Evolutionary conservation across 2,113 vertebrate genomes (phyloP), one percentile per base, ranked within the genome.

Genomic region (Microtus ochrogaster): DNA sequence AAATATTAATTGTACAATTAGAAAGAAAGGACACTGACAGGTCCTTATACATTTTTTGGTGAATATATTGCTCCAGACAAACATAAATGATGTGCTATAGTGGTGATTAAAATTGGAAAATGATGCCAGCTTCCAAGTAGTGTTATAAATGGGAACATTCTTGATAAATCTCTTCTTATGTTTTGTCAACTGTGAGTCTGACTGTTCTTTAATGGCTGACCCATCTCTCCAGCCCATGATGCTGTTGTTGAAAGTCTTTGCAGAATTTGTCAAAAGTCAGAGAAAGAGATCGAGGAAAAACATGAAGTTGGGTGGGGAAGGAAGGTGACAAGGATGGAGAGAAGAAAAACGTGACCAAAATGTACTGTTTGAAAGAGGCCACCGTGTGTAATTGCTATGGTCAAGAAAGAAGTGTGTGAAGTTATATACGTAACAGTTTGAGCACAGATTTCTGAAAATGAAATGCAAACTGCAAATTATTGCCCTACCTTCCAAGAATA

Each of bases 1-100:
- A 89, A 97, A 61, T 96, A 36, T 3, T 73, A 47, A 79, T 58
- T 92, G 26, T 5, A 85, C 95, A 90, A 91, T 28, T 96, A 96
- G 73, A 58, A 95, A 91, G 39, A 16, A 94, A 93, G 93, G 52
- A 78, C 86, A 90, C 22, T 85, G 83, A 1, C 16, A 86, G 17
- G 11, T 73, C 33, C 8, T 92, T 2, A 1, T 22, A 78, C 19
- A 0, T 47, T 91, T 92, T 66, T 16, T 2, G 81, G 16, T 87
- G 28, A 77, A 82, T 36, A 8, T 77, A 74, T 49, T 78, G 33
- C 91, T 93, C 70, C 17, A 92, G 11, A 87, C 7, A 76, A 91
- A 90, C 26, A 89, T 91, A 96, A 92, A 84, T 55, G 68, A 47
- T 77, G 85, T 47, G 9, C 36, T 81, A 1, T 58, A 41, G 22